Evolutionary conservation across 2,888 invertebrate species (phyloP).

Genomic region (Diplolepis rosae): DNA sequence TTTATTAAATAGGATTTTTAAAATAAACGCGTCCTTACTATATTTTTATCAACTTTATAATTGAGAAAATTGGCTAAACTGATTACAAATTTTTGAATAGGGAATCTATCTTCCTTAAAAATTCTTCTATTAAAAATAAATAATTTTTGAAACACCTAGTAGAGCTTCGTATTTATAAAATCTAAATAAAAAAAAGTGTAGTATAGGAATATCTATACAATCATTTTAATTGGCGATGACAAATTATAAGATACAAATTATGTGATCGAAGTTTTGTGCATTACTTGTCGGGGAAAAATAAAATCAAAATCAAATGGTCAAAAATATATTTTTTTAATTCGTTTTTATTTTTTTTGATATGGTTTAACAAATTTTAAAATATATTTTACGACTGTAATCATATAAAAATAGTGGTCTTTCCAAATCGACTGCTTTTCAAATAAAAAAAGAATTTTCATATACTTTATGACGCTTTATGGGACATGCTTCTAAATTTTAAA

Average conservation of each 20-base stretch:
- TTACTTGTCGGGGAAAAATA: not conserved
- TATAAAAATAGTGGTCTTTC: too few species aligned
- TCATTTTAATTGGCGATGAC: conserved; percentile 1
- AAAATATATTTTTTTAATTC: too few species aligned
- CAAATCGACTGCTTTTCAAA: too few species aligned
- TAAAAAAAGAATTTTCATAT: too few species aligned
- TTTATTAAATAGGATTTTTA: not conserved
- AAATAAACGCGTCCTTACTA: not conserved
- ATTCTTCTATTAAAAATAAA: too few species aligned
- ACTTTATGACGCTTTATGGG: too few species aligned
- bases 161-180: conserved; percentile 1
- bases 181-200: conserved; percentile 12
- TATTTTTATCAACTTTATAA: too few species aligned
- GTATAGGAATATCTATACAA: conserved; percentile 5
- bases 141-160: conserved; percentile 9
- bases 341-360: not conserved
- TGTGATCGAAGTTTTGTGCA: conserved; percentile 5
- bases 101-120: not conserved
- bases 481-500: too few species aligned
- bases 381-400: too few species aligned
- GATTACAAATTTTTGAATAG: not conserved
- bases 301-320: conserved; percentile 3
- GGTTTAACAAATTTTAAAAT: too few species aligned
- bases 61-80: not conserved
- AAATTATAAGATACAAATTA: conserved; percentile 9